Base-by-base conservation (phyloP, 2,888 invertebrate species). In the Mystacides longicornis region DNA sequence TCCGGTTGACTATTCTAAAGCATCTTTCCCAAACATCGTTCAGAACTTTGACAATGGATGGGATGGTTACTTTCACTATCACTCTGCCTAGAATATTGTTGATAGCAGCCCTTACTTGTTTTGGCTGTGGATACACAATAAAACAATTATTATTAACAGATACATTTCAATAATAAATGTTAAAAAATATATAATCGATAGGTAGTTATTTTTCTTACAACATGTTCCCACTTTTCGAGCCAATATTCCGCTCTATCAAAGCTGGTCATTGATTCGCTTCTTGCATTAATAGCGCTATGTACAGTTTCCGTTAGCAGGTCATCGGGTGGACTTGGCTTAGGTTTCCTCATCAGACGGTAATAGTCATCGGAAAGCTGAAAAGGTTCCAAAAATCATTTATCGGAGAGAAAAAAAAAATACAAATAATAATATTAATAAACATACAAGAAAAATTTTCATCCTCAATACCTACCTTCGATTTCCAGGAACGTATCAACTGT, bases 211-310 rank as follows among this genome's bases (percentile, higher is more conserved):
- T n/a, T 11, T 49, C 56, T 37, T 49, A 52, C 56, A 19, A 52
- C 52, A 43, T 42, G 14, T 42, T 49, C 43, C 56, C 56, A 56
- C 18, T 49, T 37, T 5, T 56, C 27, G 37, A 56, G 21, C 37
- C 52, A 49, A 9, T 22, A 37, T 3, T 21, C 49, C 9, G 52
- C 52, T 16, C 49, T 47, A 9, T 42, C 48, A 14, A 56, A 42
- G 19, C 48, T 54, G 7, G 42, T 20, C n/a, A 18, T 20, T 11
- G 54, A 54, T 22, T 22, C 19, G 7, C 56, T 52, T 14, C 52
- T 46, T 19, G 49, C 56, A 21, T 42, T 23, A 4, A 56, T 43
- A n/a, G 20, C 56, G 43, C 56, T 49, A 20, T 51, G 49, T 7
- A 42, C 56, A 2, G 52, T 49, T 23, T 56, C 56, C 1, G 42